Base-by-base conservation (phyloP, 1,140 invertebrate genomes). In the Cheumatopsyche charites region DNA sequence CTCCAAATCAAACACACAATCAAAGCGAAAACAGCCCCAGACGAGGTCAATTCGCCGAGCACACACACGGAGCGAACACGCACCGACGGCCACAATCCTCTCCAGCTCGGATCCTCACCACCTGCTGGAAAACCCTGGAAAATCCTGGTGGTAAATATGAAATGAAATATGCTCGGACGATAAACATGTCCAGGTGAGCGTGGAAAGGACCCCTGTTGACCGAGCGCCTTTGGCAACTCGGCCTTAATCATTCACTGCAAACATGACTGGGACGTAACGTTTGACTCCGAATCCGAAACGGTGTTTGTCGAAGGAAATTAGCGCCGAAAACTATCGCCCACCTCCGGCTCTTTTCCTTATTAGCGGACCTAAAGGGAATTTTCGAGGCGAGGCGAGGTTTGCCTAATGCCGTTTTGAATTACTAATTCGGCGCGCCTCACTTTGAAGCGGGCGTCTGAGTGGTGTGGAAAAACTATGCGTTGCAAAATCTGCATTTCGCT, bases 181-280 rank as follows among this genome's bases (percentile, higher is more conserved):
- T 70, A 65, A 61, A 66, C 66, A 62, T 69, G 42, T 6, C 21
- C 55, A 58, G 29, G 29, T 36, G 52, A 68, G 55, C 25, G 0
- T n/a, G n/a, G n/a, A n/a, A n/a, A 41, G 70, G 55, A 11, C 45
- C 13, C 25, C 17, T 75, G 73, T 75, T 75, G 73, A 75, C 73
- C 63, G 67, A 62, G 45, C 70, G 45, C 73, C 73, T 74, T 72
- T 74, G 73, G 73, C 67, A 70, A 72, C 70, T 66, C 73, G 72
- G 70, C 73, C 72, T 75, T 75, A 72, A 75, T 75, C 70, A 75
- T 75, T 75, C 67, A 75, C 66, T 49, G 73, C 68, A 72, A 75
- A 75, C 52, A 75, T 70, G 70, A 72, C 72, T 74, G 70, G 43
- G 43, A 17, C 72, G 42, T 74, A 74, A 71, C 72, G 62, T 69